Evolutionary conservation across 2,113 vertebrate genomes (phyloP).

Genomic region (Rhinolophus sinicus): DNA sequence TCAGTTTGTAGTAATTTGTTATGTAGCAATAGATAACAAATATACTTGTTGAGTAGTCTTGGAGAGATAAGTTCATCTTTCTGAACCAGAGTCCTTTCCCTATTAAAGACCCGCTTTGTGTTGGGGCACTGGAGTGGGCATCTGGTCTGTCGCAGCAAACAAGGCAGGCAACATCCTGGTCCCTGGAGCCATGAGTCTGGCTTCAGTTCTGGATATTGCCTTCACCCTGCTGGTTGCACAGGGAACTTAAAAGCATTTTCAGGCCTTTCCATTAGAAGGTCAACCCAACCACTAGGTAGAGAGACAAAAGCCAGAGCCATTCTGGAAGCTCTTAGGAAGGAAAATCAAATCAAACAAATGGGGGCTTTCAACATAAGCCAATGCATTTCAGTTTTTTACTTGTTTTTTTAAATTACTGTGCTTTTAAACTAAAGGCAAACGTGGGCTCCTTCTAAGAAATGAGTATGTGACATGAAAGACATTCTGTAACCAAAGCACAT

Average conservation of each 20-base stretch:
- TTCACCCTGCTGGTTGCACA: not conserved
- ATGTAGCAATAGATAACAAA: not conserved
- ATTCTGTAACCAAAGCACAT: conserved; percentile 1
- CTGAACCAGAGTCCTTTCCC: not conserved
- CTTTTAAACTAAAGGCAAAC: conserved; percentile 63
- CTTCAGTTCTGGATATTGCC: not conserved
- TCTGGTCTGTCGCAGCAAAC: not conserved
- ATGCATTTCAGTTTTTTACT: conserved; percentile 26
- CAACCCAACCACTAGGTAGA: not conserved
- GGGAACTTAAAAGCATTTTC: not conserved
- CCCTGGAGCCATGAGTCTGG: not conserved
- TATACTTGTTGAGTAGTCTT: not conserved
- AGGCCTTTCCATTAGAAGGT: not conserved
- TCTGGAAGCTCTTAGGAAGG: conserved; percentile 25
- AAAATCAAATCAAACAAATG: conserved; percentile 20
- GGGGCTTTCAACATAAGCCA: conserved; percentile 29
- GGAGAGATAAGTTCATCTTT: not conserved
- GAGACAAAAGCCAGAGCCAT: not conserved
- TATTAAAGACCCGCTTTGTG: not conserved
- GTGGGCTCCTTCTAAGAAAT: conserved; percentile 4
- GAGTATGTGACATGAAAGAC: not conserved
- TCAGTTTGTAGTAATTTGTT: not conserved
- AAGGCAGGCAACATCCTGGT: not conserved
- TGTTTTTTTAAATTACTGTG: not conserved
- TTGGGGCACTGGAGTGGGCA: not conserved